Conservation (phyloP, 2,888 invertebrate species). For the Conus canariensis region DNA sequence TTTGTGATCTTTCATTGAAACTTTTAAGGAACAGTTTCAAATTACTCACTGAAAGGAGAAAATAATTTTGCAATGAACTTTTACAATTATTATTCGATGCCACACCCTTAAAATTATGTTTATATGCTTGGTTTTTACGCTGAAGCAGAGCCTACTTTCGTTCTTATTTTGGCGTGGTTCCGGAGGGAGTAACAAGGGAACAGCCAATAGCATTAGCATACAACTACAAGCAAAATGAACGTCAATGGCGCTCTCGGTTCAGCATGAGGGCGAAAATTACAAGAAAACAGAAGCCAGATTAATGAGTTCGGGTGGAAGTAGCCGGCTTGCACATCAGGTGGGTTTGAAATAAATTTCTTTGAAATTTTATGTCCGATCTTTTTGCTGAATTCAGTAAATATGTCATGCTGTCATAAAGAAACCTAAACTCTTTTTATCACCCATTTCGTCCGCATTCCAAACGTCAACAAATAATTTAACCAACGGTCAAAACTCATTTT, state of each 20-base stretch:
- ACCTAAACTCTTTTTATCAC: slow-evolving; percentile 30
- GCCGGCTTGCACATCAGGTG: slow-evolving; percentile 54
- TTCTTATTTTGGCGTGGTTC: slow-evolving; percentile 14
- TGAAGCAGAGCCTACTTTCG: background rate
- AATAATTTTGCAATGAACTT: background rate
- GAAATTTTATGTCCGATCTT: slow-evolving; percentile 6
- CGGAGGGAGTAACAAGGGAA: slow-evolving; percentile 44
- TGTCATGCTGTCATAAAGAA: slow-evolving; percentile 36
- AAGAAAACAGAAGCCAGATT: slow-evolving; percentile 52
- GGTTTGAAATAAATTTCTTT: slow-evolving; percentile 12
- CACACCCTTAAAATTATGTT: too few relatives aligned
- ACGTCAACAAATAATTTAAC: slow-evolving; percentile 45
- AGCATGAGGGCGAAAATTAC: slow-evolving; percentile 53
- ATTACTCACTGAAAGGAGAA: background rate
- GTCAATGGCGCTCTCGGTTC: slow-evolving; percentile 62
- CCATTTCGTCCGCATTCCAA: slow-evolving; percentile 48
- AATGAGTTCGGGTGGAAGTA: slow-evolving; percentile 55
- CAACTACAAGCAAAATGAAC: slow-evolving; percentile 59
- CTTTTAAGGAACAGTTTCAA: background rate
- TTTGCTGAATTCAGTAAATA: slow-evolving; percentile 14
- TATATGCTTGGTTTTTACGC: background rate
- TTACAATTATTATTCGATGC: background rate
- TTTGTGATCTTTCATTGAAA: background rate
- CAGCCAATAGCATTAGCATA: slow-evolving; percentile 55
- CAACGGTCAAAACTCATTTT: slow-evolving; percentile 31